phyloP scores from a whole-genome alignment of 2,113 vertebrate species.

The Strix uralensis region DNA sequence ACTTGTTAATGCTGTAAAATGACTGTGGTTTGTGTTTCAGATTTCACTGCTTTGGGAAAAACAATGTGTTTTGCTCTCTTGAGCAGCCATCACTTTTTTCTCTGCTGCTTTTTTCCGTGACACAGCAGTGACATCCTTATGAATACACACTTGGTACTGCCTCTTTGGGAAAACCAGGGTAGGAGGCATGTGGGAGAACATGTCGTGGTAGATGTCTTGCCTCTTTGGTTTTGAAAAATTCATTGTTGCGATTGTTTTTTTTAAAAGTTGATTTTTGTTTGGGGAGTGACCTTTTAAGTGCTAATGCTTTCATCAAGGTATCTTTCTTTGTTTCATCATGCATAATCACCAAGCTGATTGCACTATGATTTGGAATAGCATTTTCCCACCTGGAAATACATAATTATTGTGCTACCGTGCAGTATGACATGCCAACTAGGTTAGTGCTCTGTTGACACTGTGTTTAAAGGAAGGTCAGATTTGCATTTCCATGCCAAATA shows the following conservation, averaged over 20 bases:
- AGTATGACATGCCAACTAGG: not conserved
- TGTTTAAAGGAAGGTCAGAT: not conserved
- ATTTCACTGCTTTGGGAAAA: not conserved
- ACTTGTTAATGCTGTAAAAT: not conserved
- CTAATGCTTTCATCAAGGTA: not conserved
- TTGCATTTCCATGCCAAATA: not conserved
- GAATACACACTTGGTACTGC: fast-evolving
- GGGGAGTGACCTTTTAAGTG: not conserved
- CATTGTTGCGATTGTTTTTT: fast-evolving
- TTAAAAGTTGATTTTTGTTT: not conserved
- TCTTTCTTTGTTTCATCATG: not conserved
- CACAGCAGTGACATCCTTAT: not conserved
- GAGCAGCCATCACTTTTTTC: not conserved
- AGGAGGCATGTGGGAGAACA: not conserved
- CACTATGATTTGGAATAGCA: not conserved
- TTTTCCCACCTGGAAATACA: not conserved
- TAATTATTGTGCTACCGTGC: not conserved
- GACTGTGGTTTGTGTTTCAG: not conserved
- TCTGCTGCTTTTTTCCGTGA: not conserved
- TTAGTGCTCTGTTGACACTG: not conserved
- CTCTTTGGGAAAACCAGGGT: not conserved
- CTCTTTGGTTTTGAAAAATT: not conserved
- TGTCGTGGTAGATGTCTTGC: fast-evolving
- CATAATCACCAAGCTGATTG: not conserved
- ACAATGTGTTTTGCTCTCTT: fast-evolving